These are phyloP conservation scores for Poeciliopsis presidionis DNA, from an alignment of 2,797 vertebrate genomes.

Conservation along the genomic window DNA sequence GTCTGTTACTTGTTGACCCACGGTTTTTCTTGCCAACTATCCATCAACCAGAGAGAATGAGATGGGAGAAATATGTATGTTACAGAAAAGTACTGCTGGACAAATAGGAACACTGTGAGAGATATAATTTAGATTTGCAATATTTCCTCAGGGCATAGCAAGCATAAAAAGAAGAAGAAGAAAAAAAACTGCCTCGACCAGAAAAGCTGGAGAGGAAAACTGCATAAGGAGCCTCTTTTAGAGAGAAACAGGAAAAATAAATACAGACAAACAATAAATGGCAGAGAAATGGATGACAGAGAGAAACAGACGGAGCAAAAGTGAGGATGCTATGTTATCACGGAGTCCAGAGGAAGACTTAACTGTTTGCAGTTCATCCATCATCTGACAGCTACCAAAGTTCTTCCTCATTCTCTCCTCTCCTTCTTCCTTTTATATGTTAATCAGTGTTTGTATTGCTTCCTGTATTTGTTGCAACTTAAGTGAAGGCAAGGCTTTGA, in stretches of 20 bases:
- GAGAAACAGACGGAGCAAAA: slow-evolving; percentile 30
- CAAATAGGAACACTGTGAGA: slow-evolving; percentile 31
- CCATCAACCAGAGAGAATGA: slow-evolving; percentile 65
- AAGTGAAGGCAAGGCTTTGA: slow-evolving; percentile 36
- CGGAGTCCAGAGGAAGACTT: slow-evolving; percentile 59
- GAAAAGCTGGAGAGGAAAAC: slow-evolving; percentile 19
- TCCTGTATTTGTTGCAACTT: slow-evolving; percentile 45
- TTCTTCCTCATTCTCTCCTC: slow-evolving; percentile 51
- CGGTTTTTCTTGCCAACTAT: slow-evolving; percentile 82
- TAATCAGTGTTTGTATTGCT: slow-evolving; percentile 19
- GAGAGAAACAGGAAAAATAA: slow-evolving; percentile 30
- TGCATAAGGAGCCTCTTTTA: slow-evolving; percentile 21
- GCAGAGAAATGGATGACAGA: slow-evolving; percentile 43
- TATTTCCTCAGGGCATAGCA: slow-evolving; percentile 34
- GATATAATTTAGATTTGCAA: slow-evolving; percentile 60
- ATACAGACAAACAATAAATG: slow-evolving; percentile 32
- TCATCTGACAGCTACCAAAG: slow-evolving; percentile 58
- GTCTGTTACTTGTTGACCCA: slow-evolving; percentile 77
- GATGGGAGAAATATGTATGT: slow-evolving; percentile 39
- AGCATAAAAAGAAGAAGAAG: slow-evolving; percentile 18
- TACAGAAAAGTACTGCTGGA: slow-evolving; percentile 24
- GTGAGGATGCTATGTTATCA: slow-evolving; percentile 58
- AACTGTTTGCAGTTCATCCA: slow-evolving; percentile 66
- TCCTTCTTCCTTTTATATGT: slow-evolving; percentile 25
- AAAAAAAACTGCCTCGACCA: slow-evolving; percentile 5